Conservation (phyloP, 2,113 vertebrate species). For the Lagopus muta region DNA sequence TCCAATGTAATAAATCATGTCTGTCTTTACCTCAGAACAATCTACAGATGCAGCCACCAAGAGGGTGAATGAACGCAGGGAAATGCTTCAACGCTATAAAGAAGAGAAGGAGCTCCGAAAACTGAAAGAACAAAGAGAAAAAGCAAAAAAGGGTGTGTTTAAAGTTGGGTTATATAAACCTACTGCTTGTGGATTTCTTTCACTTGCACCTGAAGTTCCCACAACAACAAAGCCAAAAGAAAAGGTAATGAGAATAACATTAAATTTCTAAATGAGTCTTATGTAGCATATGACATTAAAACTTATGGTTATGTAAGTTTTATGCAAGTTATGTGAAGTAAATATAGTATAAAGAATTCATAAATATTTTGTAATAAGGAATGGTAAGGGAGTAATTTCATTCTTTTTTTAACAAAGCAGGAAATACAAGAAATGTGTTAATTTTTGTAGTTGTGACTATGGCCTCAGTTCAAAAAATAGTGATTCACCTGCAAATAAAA, state of each 20-base stretch:
- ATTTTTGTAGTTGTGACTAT: background rate
- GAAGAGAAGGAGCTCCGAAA: conserved; percentile 89
- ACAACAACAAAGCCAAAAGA: conserved; percentile 76
- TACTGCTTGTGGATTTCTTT: conserved; percentile 54
- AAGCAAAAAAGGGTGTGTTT: conserved; percentile 84
- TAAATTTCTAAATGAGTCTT: background rate
- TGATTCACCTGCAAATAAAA: background rate
- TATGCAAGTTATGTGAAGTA: background rate
- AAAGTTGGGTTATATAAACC: conserved; percentile 88
- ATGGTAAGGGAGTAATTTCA: background rate
- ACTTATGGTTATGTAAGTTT: background rate
- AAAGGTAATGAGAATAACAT: conserved; percentile 47
- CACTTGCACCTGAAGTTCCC: background rate
- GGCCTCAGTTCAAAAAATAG: background rate
- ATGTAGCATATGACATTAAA: accelerated
- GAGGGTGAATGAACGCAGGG: conserved; percentile 78
- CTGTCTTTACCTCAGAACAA: conserved; percentile 17
- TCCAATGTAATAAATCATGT: background rate
- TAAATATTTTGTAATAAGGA: background rate
- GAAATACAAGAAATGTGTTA: background rate
- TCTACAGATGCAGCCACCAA: background rate
- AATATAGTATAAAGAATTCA: background rate
- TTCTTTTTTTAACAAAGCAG: background rate
- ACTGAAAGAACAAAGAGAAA: conserved; percentile 86
- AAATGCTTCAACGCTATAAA: conserved; percentile 90